These are phyloP conservation scores for Trichonephila clavata DNA, from an alignment of 1,140 invertebrate genomes.

Conservation along the genomic window DNA sequence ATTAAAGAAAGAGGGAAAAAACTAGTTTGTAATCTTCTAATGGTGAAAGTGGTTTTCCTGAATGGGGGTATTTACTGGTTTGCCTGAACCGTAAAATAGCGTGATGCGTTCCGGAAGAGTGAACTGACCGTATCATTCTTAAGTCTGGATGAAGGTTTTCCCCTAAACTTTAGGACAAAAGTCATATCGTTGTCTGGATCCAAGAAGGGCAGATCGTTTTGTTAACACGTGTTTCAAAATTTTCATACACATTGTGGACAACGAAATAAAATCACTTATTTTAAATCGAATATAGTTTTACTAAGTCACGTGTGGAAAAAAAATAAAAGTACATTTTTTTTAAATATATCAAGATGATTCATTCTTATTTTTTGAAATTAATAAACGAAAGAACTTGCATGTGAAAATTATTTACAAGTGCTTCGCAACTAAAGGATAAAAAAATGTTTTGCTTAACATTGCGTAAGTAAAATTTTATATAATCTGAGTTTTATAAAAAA, in stretches of 20 bases:
- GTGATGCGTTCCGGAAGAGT: conserved; percentile 7
- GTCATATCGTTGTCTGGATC: background rate
- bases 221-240: background rate
- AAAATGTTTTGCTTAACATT: too few species aligned
- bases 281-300: too few species aligned
- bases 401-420: too few species aligned
- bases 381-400: too few species aligned
- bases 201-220: background rate
- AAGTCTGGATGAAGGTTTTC: background rate
- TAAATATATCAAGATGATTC: too few species aligned
- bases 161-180: background rate
- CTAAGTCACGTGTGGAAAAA: too few species aligned
- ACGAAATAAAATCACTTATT: background rate
- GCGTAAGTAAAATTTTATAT: too few species aligned
- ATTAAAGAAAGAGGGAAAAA: background rate
- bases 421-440: too few species aligned
- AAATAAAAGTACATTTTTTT: too few species aligned
- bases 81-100: conserved; percentile 29
- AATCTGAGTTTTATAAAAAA: too few species aligned
- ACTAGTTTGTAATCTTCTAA: background rate
- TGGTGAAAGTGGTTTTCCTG: conserved; percentile 44
- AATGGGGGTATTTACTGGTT: background rate
- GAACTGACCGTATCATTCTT: conserved; percentile 17
- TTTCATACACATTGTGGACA: background rate
- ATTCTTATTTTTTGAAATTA: too few species aligned